phyloP scores from a whole-genome alignment of 2,888 invertebrate genomes.

The Pammene fasciana region DNA sequence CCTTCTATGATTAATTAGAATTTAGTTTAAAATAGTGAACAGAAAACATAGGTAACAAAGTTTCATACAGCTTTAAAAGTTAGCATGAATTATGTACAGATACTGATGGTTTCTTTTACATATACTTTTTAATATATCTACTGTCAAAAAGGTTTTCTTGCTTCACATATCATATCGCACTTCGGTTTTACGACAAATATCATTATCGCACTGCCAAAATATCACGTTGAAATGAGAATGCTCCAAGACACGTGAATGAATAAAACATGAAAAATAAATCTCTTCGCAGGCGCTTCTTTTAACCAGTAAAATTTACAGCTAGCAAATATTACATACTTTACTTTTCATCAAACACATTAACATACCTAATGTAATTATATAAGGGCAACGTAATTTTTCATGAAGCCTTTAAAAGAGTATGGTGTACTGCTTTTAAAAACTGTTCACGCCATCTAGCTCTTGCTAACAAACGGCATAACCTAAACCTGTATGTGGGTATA shows the following conservation, averaged over 20 bases:
- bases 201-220: conserved; percentile 74
- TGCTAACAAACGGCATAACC: no score
- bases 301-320: conserved; percentile 67
- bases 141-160: conserved; percentile 26
- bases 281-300: conserved; percentile 66
- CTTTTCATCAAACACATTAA: conserved; percentile 38
- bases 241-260: conserved; percentile 76
- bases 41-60: background rate
- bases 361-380: no score
- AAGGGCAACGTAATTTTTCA: no score
- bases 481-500: no score
- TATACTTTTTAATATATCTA: no score
- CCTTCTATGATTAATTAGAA: background rate
- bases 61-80: background rate
- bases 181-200: conserved; percentile 68
- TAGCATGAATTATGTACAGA: no score
- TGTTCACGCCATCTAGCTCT: no score
- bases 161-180: conserved; percentile 46
- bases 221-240: conserved; percentile 75
- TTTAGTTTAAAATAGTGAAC: background rate
- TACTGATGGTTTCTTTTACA: no score
- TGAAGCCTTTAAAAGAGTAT: no score
- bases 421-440: no score
- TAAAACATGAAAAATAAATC: conserved; percentile 81
- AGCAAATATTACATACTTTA: conserved; percentile 63